Base-by-base conservation (phyloP, 2,888 invertebrate species). In the Heliconius aoede region DNA sequence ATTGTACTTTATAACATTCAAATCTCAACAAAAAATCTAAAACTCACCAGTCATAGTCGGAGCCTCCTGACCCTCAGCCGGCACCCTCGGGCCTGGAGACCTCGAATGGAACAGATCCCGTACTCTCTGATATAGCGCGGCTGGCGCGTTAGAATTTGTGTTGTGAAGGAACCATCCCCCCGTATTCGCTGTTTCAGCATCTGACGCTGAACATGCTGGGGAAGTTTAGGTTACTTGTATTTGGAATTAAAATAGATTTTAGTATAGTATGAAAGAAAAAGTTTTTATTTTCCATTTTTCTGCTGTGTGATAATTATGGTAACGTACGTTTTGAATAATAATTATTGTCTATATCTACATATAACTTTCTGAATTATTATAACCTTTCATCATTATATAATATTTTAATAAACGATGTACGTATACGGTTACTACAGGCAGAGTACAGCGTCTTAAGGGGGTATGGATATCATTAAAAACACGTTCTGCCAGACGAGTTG, bases 121-220 rank as follows among this genome's bases (percentile, higher is more conserved):
- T 71, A 98, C 97, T 73, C 98, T 95, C 88, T 98, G 97, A 90
- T 98, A 98, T 79, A 97, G 94, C 82, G 97, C 97, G 82, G 97
- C 97, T 77, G 97, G 96, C 0, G 94, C 93, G 0, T 89, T 89
- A 0, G 88, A 76, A 78, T 78, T 85, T 72, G 81, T 80, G 69
- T 78, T 84, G 91, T 98, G 98, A 73, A 98, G 95, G 88, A 97
- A 98, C 94, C 98, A 98, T 9, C 93, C 93, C n/a, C 89, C 88
- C 0, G 88, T 83, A 84, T 95, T 95, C 79, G 95, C 95, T 67
- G 94, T 95, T 71, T 94, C 96, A 69, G 94, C 95, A 73, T 94
- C 94, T 71, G 95, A 90, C 87, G 95, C 87, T 90, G 95, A 89
- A 89, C 95, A 90, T 83, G 92, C 90, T 95, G 90, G 18, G 75